Evolutionary conservation across 2,888 invertebrate genomes (phyloP).

Genomic region (Drosophila cyrtoloma): DNA sequence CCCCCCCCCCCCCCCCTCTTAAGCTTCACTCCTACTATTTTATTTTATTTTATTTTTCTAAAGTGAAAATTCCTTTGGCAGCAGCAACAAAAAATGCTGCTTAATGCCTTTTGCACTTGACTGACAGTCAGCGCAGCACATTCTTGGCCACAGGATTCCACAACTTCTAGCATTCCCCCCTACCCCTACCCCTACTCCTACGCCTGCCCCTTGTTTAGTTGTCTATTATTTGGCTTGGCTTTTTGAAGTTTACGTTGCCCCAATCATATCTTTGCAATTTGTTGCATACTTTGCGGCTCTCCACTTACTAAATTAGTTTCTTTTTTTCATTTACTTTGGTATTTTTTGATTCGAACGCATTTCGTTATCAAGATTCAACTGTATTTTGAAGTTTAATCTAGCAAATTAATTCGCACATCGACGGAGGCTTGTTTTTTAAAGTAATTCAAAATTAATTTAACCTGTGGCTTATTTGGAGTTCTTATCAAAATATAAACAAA

Average conservation of each 20-base stretch:
- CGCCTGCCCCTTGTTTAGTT: not conserved
- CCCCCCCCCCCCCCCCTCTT: not conserved
- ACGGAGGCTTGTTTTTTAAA: not conserved
- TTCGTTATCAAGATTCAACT: slow-evolving; percentile 35
- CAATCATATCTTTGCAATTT: slow-evolving; percentile 60
- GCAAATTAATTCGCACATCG: slow-evolving; percentile 28
- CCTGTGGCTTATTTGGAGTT: fast-evolving
- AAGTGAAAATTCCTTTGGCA: slow-evolving; percentile 71
- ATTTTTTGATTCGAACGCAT: slow-evolving; percentile 2
- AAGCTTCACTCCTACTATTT: slow-evolving; percentile 13
- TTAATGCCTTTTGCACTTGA: slow-evolving; percentile 74
- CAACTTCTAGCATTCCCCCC: not conserved
- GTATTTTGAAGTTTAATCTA: slow-evolving; percentile 13
- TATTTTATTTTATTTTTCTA: slow-evolving; percentile 54
- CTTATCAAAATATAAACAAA: no score
- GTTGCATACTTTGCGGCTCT: slow-evolving; percentile 68
- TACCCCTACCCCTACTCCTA: not conserved
- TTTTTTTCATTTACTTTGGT: slow-evolving; percentile 2
- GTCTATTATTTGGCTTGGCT: slow-evolving; percentile 51
- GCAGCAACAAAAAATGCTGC: slow-evolving; percentile 67
- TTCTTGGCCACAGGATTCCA: slow-evolving; percentile 2
- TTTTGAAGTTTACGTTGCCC: slow-evolving; percentile 45
- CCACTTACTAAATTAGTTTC: slow-evolving; percentile 69
- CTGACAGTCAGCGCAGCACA: slow-evolving; percentile 50
- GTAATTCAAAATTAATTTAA: not conserved